These are phyloP conservation scores for Siniperca undulata DNA, from an alignment of 2,797 vertebrate species.

Conservation along the genomic window DNA sequence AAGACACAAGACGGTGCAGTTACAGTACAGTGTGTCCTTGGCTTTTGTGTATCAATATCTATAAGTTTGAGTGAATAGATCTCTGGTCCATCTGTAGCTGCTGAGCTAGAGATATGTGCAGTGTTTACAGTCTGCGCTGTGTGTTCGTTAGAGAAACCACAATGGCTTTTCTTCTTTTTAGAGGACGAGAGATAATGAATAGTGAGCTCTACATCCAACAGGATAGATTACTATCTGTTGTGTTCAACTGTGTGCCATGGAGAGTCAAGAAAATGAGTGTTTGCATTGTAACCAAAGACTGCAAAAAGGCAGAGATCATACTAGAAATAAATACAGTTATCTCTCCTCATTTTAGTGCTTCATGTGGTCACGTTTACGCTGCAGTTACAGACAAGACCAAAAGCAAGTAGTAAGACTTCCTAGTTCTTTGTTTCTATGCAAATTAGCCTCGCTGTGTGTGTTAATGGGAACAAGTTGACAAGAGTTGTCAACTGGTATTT, in stretches of 20 bases:
- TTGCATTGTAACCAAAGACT: background rate
- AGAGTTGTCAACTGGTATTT: constrained; percentile 20
- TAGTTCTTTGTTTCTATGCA: constrained; percentile 19
- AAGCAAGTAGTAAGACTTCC: background rate
- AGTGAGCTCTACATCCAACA: constrained; percentile 44
- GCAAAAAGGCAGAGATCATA: constrained; percentile 9
- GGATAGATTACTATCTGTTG: constrained; percentile 44
- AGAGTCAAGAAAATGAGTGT: background rate
- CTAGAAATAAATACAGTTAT: background rate
- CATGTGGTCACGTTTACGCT: background rate
- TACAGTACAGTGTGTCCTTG: constrained; percentile 36
- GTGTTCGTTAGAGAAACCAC: constrained; percentile 55
- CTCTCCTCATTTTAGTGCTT: constrained; percentile 9
- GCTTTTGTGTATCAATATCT: constrained; percentile 48
- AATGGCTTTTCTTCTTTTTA: constrained; percentile 53
- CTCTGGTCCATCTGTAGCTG: constrained; percentile 57
- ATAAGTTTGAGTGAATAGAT: constrained; percentile 54
- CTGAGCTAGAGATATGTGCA: constrained; percentile 36
- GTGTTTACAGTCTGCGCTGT: constrained; percentile 54
- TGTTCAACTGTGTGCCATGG: constrained; percentile 15
- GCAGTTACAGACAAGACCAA: background rate
- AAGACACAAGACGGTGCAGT: constrained; percentile 21
- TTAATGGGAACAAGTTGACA: constrained; percentile 23
- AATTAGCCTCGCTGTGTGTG: constrained; percentile 23
- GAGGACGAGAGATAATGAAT: constrained; percentile 51